Base-by-base conservation (phyloP, 2,888 invertebrate genomes). In the Euproctis similis region DNA sequence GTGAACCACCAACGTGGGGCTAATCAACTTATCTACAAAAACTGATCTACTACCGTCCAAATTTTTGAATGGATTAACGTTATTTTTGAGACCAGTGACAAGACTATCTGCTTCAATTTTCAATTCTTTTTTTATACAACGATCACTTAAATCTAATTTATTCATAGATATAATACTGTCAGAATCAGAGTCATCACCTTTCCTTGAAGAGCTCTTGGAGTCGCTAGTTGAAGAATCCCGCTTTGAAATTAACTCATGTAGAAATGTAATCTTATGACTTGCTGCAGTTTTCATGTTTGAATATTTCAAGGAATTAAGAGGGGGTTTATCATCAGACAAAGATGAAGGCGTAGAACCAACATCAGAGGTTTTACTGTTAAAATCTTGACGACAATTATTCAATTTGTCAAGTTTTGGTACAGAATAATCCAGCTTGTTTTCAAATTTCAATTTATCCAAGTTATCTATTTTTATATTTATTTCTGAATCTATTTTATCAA, bases 1-100 rank as follows among this genome's bases (percentile, higher is more conserved):
- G 46, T 85, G 85, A 0, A 84, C 77, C 68, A 85, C 68, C 8
- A 85, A 32, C 2, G 76, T 54, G 0, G 84, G 80, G 7, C 56
- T 62, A 0, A 77, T 56, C 4, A 84, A 39, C 39, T 77, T 78
- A 12, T 82, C 80, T n/a, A 81, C 73, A 34, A 84, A 82, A 4
- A 69, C 63, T 1, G 81, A 80, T 20, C 70, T 54, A 9, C 49
- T 63, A 1, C 62, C 50, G 14, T 77, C 77, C 8, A 73, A 26
- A 35, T 80, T 78, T 49, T 60, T 71, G 31, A 72, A 80, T 0
- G 78, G 78, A 41, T 84, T 81, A 0, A 70, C 77, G 39, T 73
- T 47, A 22, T 46, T 52, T 42, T 52, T 50, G 2, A 25, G 24
- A 12, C 36, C 24, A 0, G 34, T 20, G 19, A 26, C 18, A 10